Evolutionary conservation across 2,113 vertebrate genomes (phyloP).

Genomic region (Ariopsis seemanni): DNA sequence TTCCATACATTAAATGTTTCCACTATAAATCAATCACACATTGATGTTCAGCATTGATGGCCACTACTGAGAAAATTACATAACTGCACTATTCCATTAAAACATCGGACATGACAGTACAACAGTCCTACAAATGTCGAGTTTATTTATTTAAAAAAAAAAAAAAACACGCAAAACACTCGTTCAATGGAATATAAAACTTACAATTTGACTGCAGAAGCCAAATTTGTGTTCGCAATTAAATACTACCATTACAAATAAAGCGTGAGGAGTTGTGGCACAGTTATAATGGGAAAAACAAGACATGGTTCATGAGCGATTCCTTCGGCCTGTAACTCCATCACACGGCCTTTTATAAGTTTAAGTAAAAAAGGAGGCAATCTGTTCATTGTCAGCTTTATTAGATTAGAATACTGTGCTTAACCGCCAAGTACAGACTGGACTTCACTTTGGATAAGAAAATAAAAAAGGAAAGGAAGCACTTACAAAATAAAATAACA

Average conservation of each 20-base stretch:
- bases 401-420: slow-evolving; percentile 63
- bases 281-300: not conserved
- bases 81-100: not conserved
- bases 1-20: not conserved
- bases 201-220: not conserved
- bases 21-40: not conserved
- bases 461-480: slow-evolving; percentile 55
- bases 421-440: slow-evolving; percentile 63
- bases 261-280: not conserved
- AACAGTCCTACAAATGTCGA: not conserved
- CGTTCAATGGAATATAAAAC: not conserved
- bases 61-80: not conserved
- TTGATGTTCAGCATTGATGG: not conserved
- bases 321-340: not conserved
- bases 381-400: slow-evolving; percentile 60
- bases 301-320: not conserved
- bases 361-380: slow-evolving; percentile 20
- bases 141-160: not conserved
- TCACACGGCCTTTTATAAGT: not conserved
- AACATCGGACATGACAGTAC: not conserved
- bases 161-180: no score
- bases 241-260: not conserved
- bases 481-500: slow-evolving; percentile 58
- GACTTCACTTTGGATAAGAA: slow-evolving; percentile 58
- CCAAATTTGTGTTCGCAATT: not conserved